Percentiles rank a stretch among this genome's conserved stretches.
Conservation (phyloP, 1,140 invertebrate species). For the Thalassaphorura encarpata region DNA sequence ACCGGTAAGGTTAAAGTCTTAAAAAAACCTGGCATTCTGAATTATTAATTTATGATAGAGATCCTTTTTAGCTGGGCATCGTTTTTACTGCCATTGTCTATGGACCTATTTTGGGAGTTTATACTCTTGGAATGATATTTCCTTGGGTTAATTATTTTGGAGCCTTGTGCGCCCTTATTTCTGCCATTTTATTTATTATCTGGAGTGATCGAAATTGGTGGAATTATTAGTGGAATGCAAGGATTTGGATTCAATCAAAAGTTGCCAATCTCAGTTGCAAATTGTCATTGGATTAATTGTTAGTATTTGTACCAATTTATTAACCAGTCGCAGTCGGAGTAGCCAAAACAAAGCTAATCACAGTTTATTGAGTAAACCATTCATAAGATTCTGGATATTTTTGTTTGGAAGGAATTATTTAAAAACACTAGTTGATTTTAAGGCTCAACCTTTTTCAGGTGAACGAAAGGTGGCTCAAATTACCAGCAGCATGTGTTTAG, state of each 20-base stretch:
- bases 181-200: constrained; percentile 1
- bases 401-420: neutral
- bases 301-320: neutral
- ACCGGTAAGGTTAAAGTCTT: constrained; percentile 9
- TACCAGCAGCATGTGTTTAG: too few relatives aligned
- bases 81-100: too few relatives aligned
- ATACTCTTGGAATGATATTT: constrained; percentile 71
- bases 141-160: constrained; percentile 61
- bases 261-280: neutral
- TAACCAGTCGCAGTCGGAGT: neutral
- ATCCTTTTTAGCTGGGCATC: constrained; percentile 13
- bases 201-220: constrained; percentile 19
- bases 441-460: neutral
- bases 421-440: neutral
- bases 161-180: neutral
- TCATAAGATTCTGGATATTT: neutral
- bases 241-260: neutral
- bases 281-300: neutral
- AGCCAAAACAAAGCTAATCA: neutral
- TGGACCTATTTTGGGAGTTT: constrained; percentile 50
- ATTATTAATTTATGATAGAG: constrained; percentile 7
- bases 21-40: neutral
- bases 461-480: too few relatives aligned
- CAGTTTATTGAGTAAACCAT: neutral
- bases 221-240: constrained; percentile 10